These are phyloP conservation scores for Campylomormyrus tamandua DNA, from an alignment of 2,113 vertebrate genomes.

Conservation along the genomic window DNA sequence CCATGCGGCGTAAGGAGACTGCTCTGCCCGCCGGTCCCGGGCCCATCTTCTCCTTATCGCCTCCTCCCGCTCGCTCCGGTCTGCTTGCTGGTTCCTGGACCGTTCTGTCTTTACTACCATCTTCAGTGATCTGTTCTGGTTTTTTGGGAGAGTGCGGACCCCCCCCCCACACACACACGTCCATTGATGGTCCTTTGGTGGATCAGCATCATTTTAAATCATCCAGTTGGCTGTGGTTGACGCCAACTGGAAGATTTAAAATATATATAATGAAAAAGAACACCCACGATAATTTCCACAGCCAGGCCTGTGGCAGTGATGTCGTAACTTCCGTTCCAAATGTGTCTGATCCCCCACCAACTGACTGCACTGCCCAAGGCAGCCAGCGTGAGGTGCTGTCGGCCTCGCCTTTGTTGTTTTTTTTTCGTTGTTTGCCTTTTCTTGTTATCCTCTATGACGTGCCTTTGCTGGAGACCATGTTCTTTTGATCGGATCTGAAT, in stretches of 20 bases:
- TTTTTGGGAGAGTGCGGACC: no score
- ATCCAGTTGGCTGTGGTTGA: not conserved
- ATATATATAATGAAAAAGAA: not conserved
- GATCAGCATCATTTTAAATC: not conserved
- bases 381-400: not conserved
- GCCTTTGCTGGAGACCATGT: not conserved
- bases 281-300: not conserved
- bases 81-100: no score
- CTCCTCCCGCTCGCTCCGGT: not conserved
- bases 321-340: not conserved
- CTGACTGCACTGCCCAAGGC: not conserved
- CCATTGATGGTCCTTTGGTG: not conserved
- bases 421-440: not conserved
- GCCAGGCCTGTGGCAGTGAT: not conserved
- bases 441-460: not conserved
- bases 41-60: not conserved
- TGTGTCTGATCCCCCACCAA: not conserved
- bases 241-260: not conserved
- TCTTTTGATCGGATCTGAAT: not conserved
- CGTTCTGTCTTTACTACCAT: no score
- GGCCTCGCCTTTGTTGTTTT: not conserved
- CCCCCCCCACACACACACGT: not conserved
- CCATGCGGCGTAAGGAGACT: not conserved
- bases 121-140: no score
- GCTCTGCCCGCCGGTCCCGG: not conserved